Evolutionary conservation across 2,797 vertebrate species (phyloP).

Genomic region (Vireo griseus): DNA sequence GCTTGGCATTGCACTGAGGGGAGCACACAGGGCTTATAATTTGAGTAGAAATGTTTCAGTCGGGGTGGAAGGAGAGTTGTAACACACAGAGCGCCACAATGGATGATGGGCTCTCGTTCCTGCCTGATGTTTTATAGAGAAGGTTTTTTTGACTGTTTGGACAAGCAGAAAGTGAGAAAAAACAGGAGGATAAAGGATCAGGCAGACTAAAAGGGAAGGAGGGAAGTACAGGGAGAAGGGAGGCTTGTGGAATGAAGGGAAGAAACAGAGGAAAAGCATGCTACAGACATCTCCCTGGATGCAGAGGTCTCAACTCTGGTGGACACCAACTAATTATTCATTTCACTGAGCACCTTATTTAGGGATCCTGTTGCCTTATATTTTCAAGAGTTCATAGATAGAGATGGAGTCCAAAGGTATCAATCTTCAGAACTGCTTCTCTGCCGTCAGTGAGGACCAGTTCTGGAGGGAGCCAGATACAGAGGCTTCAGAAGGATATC

Average conservation of each 20-base stretch:
- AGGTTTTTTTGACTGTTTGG: background rate
- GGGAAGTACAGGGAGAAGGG: background rate
- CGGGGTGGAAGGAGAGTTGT: background rate
- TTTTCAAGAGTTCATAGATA: background rate
- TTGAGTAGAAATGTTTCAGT: background rate
- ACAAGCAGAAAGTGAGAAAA: background rate
- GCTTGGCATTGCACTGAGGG: background rate
- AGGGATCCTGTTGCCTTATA: background rate
- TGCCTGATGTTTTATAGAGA: background rate
- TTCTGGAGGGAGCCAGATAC: background rate
- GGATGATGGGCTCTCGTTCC: background rate
- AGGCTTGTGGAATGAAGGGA: background rate
- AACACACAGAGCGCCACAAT: background rate
- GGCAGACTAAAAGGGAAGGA: background rate
- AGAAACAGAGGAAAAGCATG: accelerated
- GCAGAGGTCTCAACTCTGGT: background rate
- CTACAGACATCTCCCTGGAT: background rate
- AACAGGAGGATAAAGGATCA: background rate
- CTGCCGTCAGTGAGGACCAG: background rate
- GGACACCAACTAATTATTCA: background rate
- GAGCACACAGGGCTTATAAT: background rate
- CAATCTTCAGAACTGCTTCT: background rate
- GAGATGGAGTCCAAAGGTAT: background rate
- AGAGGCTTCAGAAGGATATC: too few relatives aligned
- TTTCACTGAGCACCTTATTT: background rate